These are phyloP conservation scores for Helicoverpa zea DNA, from an alignment of 1,140 invertebrate genomes.

Conservation along the genomic window DNA sequence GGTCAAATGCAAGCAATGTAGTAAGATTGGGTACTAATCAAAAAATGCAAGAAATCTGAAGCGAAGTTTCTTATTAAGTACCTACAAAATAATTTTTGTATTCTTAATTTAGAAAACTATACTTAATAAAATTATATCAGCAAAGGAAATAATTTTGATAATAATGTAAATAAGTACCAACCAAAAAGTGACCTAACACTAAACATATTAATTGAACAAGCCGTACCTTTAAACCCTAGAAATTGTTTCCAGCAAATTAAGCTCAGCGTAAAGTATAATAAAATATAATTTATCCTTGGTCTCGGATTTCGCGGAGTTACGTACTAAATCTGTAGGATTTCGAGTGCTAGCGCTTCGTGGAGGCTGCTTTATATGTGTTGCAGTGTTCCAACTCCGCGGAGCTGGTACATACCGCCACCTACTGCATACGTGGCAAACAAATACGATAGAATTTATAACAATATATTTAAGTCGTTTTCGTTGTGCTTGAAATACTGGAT, in stretches of 20 bases:
- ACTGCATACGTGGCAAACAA: conserved; percentile 16
- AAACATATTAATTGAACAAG: too few relatives aligned
- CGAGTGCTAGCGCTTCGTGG: conserved; percentile 66
- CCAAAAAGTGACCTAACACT: too few relatives aligned
- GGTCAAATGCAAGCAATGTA: too few relatives aligned
- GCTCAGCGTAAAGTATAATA: background rate
- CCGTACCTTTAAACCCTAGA: background rate
- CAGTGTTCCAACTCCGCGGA: conserved; percentile 57
- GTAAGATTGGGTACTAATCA: too few relatives aligned
- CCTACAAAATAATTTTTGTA: too few relatives aligned
- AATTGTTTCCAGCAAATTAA: background rate
- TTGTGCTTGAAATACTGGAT: background rate
- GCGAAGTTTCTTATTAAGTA: too few relatives aligned
- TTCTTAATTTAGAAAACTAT: too few relatives aligned
- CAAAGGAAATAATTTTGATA: too few relatives aligned
- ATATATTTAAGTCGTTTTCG: background rate
- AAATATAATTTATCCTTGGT: conserved; percentile 7
- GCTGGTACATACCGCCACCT: background rate
- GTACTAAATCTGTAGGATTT: conserved; percentile 67
- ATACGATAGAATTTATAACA: conserved; percentile 16
- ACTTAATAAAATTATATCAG: too few relatives aligned
- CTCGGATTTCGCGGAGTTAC: conserved; percentile 57
- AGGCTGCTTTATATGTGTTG: conserved; percentile 65
- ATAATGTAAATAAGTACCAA: too few relatives aligned
- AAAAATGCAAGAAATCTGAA: too few relatives aligned